These are phyloP conservation scores for Sinelater perroti DNA, from an alignment of 2,888 invertebrate species.

Conservation along the genomic window DNA sequence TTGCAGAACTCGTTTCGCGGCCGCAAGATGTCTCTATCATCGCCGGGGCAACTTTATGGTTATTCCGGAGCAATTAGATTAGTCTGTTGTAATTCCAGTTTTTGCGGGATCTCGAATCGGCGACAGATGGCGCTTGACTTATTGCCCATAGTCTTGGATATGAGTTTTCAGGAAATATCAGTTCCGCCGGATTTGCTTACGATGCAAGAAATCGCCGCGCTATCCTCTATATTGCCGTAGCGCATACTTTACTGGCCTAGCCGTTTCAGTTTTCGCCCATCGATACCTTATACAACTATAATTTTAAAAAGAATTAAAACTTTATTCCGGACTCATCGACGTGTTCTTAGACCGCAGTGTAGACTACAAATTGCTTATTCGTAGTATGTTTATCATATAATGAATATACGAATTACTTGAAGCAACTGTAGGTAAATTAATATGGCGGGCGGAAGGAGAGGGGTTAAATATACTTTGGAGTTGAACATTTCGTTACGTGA, in stretches of 20 bases:
- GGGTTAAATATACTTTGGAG: no score
- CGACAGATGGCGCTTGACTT: constrained; percentile 60
- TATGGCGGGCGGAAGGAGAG: no score
- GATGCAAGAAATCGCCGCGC: constrained; percentile 23
- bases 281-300: background rate
- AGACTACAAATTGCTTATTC: no score
- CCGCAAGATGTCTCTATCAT: constrained; percentile 63
- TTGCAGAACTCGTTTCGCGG: constrained; percentile 59
- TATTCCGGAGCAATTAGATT: constrained; percentile 61
- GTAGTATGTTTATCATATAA: no score
- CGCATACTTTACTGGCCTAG: background rate
- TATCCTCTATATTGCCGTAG: constrained; percentile 20
- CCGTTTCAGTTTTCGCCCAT: background rate
- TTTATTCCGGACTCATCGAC: no score
- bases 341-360: background rate
- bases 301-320: background rate
- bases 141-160: constrained; percentile 47
- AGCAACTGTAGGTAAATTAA: no score
- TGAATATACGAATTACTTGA: no score
- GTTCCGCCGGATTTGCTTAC: constrained; percentile 33
- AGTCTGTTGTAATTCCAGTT: constrained; percentile 60
- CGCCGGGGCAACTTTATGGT: constrained; percentile 60
- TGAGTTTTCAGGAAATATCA: constrained; percentile 39
- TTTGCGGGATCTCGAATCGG: constrained; percentile 52
- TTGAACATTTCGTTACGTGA: no score